These are phyloP conservation scores for Mycetomoellerius zeteki DNA, from an alignment of 1,140 invertebrate genomes.

Conservation along the genomic window DNA sequence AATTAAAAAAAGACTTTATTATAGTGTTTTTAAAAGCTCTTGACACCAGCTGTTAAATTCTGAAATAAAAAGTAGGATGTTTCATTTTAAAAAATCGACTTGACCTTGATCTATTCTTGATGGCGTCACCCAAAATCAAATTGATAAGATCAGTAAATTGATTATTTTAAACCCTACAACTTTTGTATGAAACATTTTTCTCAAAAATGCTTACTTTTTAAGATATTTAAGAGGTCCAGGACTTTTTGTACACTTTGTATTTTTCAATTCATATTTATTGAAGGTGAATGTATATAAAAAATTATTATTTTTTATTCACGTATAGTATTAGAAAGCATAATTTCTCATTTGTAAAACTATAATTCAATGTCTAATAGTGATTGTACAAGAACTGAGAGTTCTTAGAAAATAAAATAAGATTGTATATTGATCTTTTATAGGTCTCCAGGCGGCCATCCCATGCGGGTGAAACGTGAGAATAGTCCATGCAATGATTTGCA, in stretches of 20 bases:
- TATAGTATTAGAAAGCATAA: neutral
- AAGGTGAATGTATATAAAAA: neutral
- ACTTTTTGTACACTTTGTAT: neutral
- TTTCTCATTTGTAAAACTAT: neutral
- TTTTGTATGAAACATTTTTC: too few species aligned
- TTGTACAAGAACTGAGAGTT: neutral
- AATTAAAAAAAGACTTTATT: too few species aligned
- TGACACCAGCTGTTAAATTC: too few species aligned
- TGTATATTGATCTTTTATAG: conserved; percentile 67
- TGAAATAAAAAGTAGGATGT: too few species aligned
- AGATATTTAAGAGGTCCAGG: too few species aligned
- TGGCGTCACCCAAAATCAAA: too few species aligned
- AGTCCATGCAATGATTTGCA: conserved; percentile 86
- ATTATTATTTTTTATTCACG: neutral
- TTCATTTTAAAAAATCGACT: too few species aligned
- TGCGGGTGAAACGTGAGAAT: conserved; percentile 82
- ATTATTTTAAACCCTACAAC: too few species aligned
- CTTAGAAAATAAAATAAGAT: conserved; percentile 5
- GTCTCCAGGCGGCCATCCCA: conserved; percentile 83
- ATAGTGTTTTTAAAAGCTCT: too few species aligned
- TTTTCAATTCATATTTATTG: neutral
- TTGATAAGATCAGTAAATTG: too few species aligned
- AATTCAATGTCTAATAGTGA: neutral
- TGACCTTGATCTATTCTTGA: too few species aligned
- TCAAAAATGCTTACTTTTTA: too few species aligned